Percentiles rank a stretch among this genome's conserved stretches.
Conservation (phyloP, 2,113 vertebrate genomes). For the Chrysemys picta region DNA sequence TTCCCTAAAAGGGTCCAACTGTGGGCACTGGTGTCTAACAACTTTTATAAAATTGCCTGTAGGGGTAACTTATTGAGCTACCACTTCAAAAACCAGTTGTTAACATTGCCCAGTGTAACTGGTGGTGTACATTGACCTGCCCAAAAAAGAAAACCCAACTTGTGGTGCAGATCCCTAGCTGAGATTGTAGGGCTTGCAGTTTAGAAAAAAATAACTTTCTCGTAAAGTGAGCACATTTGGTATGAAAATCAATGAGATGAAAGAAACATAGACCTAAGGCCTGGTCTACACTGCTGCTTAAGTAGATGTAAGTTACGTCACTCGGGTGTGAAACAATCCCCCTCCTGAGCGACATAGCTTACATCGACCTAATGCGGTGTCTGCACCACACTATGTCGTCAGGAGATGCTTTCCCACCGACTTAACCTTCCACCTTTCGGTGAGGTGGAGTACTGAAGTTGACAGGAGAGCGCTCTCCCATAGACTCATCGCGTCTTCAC, state of each 20-base stretch:
- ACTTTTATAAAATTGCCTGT: background rate
- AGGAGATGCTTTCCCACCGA: no score
- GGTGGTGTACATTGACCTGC: background rate
- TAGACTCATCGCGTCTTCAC: no score
- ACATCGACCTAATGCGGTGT: no score
- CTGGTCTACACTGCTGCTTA: no score
- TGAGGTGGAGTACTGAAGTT: no score
- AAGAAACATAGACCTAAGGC: background rate
- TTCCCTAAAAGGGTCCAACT: background rate
- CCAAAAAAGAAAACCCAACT: background rate
- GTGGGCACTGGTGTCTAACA: background rate
- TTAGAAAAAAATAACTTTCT: background rate
- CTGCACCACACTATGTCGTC: no score
- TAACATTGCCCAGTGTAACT: background rate
- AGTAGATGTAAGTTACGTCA: no score
- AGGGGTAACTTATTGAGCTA: background rate
- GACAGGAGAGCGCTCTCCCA: no score
- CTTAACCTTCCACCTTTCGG: no score
- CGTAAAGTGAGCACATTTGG: background rate
- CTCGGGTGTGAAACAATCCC: no score
- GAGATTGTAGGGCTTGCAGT: background rate
- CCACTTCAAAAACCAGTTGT: background rate
- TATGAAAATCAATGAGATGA: background rate
- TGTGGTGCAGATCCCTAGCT: background rate
- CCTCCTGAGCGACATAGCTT: no score